phyloP scores from a whole-genome alignment of 2,113 vertebrate genomes.

The Corapipo altera region DNA sequence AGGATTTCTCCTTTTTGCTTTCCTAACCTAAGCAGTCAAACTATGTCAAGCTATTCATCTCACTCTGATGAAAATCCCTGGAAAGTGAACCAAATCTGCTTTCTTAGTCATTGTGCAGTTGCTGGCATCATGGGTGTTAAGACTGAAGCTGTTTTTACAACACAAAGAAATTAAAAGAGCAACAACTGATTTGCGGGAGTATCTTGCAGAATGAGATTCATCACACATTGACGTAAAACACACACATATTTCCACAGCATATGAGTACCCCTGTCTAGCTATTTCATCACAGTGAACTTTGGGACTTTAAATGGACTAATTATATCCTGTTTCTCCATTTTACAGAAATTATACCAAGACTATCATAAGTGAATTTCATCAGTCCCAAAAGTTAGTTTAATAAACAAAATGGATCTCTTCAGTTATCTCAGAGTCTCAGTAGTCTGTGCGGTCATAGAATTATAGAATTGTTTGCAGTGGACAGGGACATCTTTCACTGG shows the following conservation, averaged over 20 bases:
- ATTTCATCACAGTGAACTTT: background rate
- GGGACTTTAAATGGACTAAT: background rate
- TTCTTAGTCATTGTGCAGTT: conserved; percentile 8
- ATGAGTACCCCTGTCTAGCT: background rate
- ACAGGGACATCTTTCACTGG: background rate
- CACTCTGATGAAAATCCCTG: background rate
- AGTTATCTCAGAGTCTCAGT: background rate
- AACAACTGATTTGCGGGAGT: background rate
- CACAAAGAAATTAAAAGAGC: background rate
- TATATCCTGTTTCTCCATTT: background rate
- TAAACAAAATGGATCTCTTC: background rate
- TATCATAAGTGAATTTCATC: background rate
- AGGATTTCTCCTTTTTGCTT: background rate
- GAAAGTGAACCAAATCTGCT: background rate
- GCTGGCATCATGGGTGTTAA: background rate
- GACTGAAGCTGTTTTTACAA: background rate
- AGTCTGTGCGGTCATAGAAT: background rate
- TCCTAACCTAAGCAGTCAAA: background rate
- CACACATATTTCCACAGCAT: background rate
- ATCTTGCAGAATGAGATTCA: conserved; percentile 2
- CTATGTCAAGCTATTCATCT: background rate
- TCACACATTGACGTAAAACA: background rate
- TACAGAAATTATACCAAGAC: background rate
- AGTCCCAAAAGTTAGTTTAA: background rate
- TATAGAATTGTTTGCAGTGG: background rate